These are phyloP conservation scores for Serrognathus titanus DNA, from an alignment of 2,888 invertebrate species.

Conservation along the genomic window DNA sequence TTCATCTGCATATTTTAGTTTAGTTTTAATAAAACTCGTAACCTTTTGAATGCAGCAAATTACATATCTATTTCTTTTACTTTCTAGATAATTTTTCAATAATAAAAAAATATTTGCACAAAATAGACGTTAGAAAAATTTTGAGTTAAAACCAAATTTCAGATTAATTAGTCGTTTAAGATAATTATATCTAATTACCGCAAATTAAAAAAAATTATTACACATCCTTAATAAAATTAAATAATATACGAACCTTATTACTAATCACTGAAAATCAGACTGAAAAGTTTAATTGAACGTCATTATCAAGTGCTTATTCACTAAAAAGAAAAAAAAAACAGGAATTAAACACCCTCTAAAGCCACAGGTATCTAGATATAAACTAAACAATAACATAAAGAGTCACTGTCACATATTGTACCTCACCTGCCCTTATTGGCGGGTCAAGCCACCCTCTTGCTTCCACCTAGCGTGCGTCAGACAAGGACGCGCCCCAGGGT, in stretches of 20 bases:
- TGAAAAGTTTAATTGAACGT: too few species aligned
- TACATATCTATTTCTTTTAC: too few species aligned
- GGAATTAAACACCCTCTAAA: slow-evolving; percentile 16
- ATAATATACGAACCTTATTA: not conserved
- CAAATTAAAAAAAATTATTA: not conserved
- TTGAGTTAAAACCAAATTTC: too few species aligned
- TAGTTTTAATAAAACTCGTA: too few species aligned
- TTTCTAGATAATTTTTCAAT: too few species aligned
- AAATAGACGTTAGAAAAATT: too few species aligned
- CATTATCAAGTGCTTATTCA: too few species aligned
- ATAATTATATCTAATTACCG: too few species aligned
- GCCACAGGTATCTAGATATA: slow-evolving; percentile 31
- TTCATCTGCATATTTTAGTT: too few species aligned
- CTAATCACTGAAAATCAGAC: not conserved
- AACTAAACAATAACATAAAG: slow-evolving; percentile 37
- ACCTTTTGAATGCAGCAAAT: too few species aligned
- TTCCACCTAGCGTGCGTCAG: slow-evolving; percentile 6
- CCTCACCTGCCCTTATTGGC: slow-evolving; percentile 42
- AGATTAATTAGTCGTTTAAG: too few species aligned
- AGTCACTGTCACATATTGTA: slow-evolving; percentile 39
- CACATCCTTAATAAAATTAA: not conserved
- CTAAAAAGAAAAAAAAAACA: slow-evolving; percentile 13
- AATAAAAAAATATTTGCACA: too few species aligned
- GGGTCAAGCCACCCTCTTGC: slow-evolving; percentile 26
- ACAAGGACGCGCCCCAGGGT: slow-evolving; percentile 8